These are phyloP conservation scores for Proisotoma minuta DNA, from an alignment of 2,888 invertebrate species.

Conservation along the genomic window DNA sequence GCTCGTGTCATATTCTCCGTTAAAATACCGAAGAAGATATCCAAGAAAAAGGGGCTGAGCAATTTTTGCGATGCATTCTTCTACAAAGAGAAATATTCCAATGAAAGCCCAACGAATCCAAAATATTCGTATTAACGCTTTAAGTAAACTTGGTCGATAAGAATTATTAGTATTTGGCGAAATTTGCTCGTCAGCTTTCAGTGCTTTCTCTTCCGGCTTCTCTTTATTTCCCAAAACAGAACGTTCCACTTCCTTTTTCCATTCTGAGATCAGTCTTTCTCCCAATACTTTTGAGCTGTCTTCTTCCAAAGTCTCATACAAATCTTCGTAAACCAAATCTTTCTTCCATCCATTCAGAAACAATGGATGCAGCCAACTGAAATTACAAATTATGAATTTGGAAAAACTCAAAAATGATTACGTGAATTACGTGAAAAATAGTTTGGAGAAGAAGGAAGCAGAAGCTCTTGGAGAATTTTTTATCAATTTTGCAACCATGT, in stretches of 20 bases:
- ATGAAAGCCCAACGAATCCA: background rate
- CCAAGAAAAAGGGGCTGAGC: slow-evolving; percentile 15
- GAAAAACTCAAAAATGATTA: too few relatives aligned
- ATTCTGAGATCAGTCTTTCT: slow-evolving; percentile 4
- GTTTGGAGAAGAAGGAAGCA: slow-evolving; percentile 4
- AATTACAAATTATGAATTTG: background rate
- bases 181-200: background rate
- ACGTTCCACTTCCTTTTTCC: slow-evolving; percentile 8
- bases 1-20: slow-evolving; percentile 1
- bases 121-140: slow-evolving; percentile 4
- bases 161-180: background rate
- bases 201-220: background rate
- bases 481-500: background rate
- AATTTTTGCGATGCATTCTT: slow-evolving; percentile 21
- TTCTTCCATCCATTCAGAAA: slow-evolving; percentile 15
- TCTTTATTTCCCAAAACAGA: too few relatives aligned
- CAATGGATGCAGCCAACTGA: slow-evolving; percentile 17
- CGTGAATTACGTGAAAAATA: slow-evolving; percentile 12
- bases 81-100: slow-evolving; percentile 15
- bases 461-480: background rate
- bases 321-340: slow-evolving; percentile 12
- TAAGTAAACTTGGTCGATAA: slow-evolving; percentile 4
- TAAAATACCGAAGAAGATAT: slow-evolving; percentile 13
- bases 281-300: slow-evolving; percentile 8
- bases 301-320: slow-evolving; percentile 1